Percentiles rank a stretch among this genome's conserved stretches.
Conservation (phyloP, 2,888 invertebrate species). For the Coremacera marginata region DNA sequence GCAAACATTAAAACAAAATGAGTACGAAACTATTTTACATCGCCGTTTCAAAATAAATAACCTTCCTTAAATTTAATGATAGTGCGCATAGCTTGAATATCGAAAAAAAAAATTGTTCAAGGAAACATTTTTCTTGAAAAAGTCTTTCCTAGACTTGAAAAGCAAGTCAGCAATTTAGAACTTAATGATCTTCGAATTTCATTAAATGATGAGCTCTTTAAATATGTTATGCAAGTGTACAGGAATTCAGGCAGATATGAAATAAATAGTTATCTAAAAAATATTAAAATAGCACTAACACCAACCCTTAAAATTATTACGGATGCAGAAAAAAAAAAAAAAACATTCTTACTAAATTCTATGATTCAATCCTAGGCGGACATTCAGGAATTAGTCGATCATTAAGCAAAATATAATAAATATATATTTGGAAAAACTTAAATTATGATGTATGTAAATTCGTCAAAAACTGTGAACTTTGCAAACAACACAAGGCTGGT, state of each 20-base stretch:
- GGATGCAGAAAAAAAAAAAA: neutral
- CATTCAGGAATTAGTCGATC: neutral
- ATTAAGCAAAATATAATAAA: neutral
- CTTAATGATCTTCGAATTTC: neutral
- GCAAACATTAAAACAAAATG: too few species aligned
- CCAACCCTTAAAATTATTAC: too few species aligned
- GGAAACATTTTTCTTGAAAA: neutral
- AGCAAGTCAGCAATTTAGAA: neutral
- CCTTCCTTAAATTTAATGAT: too few species aligned
- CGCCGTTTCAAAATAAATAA: too few species aligned
- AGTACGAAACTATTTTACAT: too few species aligned
- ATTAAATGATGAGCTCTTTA: neutral
- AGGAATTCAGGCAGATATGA: neutral
- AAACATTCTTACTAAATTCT: neutral
- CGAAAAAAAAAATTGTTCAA: too few species aligned
- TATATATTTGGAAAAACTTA: neutral
- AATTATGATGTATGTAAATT: neutral
- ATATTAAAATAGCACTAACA: neutral
- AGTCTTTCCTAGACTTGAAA: neutral
- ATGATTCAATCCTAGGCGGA: constrained; percentile 2
- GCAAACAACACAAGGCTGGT: neutral
- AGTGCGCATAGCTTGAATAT: too few species aligned
- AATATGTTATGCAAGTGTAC: neutral
- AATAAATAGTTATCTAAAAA: neutral
- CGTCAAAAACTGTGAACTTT: neutral